A percentile compares a stretch with the other conserved stretches of the same genome.
These are phyloP conservation scores for Cheilosia pagana DNA, from an alignment of 2,888 invertebrate species.

Conservation along the genomic window DNA sequence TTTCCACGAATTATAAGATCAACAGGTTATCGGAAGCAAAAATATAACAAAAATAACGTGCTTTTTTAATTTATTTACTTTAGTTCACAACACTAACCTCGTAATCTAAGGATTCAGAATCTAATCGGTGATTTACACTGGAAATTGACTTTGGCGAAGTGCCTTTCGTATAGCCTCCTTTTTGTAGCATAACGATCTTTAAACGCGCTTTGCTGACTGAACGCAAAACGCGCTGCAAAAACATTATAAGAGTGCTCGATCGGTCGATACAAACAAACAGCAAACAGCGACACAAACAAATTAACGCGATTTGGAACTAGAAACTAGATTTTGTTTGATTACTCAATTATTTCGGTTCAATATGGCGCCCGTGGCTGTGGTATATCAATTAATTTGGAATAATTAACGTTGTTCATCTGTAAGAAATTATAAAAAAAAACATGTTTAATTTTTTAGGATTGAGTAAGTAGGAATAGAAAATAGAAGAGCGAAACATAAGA, in stretches of 20 bases:
- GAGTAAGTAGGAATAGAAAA: background rate
- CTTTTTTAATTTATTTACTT: background rate
- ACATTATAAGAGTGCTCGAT: constrained; percentile 47
- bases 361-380: background rate
- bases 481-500: background rate
- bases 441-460: background rate
- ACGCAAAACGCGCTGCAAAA: constrained; percentile 36
- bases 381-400: background rate
- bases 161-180: constrained; percentile 2
- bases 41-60: background rate
- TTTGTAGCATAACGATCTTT: constrained; percentile 37
- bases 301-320: background rate
- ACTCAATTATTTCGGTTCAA: background rate
- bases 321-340: background rate
- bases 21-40: constrained; percentile 26
- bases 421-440: background rate
- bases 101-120: constrained; percentile 6
- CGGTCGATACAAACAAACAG: background rate
- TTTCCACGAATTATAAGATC: constrained; percentile 12
- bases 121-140: background rate
- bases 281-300: background rate
- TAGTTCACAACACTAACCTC: constrained; percentile 51
- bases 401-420: background rate
- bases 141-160: background rate
- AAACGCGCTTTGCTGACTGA: constrained; percentile 52